Percentiles rank a stretch among this genome's conserved stretches.
phyloP scores from a whole-genome alignment of 2,888 invertebrate species.

The Nemurella pictetii region DNA sequence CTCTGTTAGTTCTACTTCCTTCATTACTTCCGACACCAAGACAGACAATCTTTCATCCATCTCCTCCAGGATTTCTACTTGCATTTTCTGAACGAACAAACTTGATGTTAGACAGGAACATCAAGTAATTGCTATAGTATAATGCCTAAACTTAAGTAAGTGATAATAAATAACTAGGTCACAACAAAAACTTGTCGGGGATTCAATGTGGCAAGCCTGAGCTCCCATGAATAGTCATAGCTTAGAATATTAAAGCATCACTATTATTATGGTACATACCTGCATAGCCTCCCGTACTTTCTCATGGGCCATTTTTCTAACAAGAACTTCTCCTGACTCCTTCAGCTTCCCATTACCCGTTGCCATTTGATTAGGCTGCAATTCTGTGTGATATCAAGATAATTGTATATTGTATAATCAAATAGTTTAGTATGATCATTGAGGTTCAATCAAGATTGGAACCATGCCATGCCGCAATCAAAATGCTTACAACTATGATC shows the following conservation, averaged over 20 bases:
- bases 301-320: slow-evolving; percentile 9
- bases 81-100: slow-evolving; percentile 41
- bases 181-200: no score
- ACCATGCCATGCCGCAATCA: background rate
- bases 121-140: background rate
- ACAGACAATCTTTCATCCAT: slow-evolving; percentile 47
- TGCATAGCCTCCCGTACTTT: slow-evolving; percentile 29
- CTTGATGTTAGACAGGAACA: background rate
- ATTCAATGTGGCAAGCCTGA: no score
- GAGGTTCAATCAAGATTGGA: no score
- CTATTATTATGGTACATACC: slow-evolving; percentile 23
- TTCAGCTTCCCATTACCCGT: background rate
- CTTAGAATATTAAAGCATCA: no score
- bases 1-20: slow-evolving; percentile 50
- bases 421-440: no score
- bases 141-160: no score
- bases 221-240: no score
- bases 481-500: background rate
- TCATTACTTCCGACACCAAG: slow-evolving; percentile 50
- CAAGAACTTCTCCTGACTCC: background rate
- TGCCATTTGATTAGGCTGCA: background rate
- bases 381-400: background rate
- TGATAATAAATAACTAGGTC: no score
- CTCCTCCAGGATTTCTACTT: slow-evolving; percentile 43
- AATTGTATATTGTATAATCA: no score